Evolutionary conservation across 2,888 invertebrate species (phyloP).

Genomic region (Embidobia sp.): DNA sequence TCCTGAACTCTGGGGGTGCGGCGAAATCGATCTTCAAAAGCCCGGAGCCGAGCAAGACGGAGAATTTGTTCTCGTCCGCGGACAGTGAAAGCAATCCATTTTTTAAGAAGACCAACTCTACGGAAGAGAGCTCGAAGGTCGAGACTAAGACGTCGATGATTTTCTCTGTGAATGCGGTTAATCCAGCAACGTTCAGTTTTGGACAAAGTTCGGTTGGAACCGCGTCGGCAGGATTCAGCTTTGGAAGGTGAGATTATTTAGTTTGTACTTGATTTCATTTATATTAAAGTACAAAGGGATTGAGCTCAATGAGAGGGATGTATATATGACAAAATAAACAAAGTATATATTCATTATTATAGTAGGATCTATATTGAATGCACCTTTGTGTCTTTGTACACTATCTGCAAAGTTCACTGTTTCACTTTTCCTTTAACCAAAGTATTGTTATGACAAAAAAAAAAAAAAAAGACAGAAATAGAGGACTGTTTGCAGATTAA

Average conservation of each 20-base stretch:
- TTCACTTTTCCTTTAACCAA: no score
- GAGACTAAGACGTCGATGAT: constrained; percentile 63
- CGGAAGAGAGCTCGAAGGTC: constrained; percentile 69
- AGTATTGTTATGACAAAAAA: no score
- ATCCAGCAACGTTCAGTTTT: constrained; percentile 77
- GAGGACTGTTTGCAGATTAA: no score
- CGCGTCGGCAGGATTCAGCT: constrained; percentile 83
- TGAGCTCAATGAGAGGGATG: no score
- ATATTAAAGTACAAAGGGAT: no score
- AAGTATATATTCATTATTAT: no score
- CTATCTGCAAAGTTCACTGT: no score
- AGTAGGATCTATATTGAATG: no score
- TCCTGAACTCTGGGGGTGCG: constrained; percentile 57
- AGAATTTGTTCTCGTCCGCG: constrained; percentile 69
- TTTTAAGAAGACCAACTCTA: constrained; percentile 67
- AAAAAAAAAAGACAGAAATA: no score
- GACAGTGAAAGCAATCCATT: constrained; percentile 75
- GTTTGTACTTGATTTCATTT: no score
- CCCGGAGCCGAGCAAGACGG: constrained; percentile 64
- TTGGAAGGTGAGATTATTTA: constrained; percentile 81
- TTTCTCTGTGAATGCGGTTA: constrained; percentile 69
- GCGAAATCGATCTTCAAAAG: constrained; percentile 71
- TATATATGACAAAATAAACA: no score
- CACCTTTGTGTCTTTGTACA: no score
- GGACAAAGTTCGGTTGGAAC: constrained; percentile 76